phyloP scores from a whole-genome alignment of 2,888 invertebrate genomes.

The Ephialtes manifestator region DNA sequence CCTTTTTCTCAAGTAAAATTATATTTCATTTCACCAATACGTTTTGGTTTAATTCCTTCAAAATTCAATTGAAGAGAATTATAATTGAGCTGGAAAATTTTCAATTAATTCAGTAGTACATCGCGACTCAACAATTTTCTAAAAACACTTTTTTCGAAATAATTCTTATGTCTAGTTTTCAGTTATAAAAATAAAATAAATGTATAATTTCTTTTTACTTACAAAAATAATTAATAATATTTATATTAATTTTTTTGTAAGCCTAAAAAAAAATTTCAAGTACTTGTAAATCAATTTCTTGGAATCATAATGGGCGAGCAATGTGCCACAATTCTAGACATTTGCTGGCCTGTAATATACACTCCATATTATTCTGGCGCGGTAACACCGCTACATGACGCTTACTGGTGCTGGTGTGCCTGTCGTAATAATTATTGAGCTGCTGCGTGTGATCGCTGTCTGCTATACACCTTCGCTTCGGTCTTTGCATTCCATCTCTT shows the following conservation, averaged over 20 bases:
- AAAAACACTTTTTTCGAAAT: too few relatives aligned
- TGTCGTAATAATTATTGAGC: conserved; percentile 69
- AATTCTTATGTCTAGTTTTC: too few relatives aligned
- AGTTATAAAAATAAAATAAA: too few relatives aligned
- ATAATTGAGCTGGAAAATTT: not conserved
- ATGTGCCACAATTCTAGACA: conserved; percentile 34
- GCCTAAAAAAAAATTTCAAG: not conserved
- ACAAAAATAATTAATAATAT: too few relatives aligned
- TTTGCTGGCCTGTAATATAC: conserved; percentile 23
- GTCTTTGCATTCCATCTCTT: conserved; percentile 36
- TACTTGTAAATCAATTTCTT: conserved; percentile 16
- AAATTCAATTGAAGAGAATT: not conserved
- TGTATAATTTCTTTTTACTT: too few relatives aligned
- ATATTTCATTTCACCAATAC: not conserved
- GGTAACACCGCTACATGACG: conserved; percentile 48
- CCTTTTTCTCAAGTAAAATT: not conserved
- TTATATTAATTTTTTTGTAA: not conserved
- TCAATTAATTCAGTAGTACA: too few relatives aligned
- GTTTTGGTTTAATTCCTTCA: not conserved
- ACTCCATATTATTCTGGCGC: conserved; percentile 31
- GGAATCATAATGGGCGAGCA: conserved; percentile 32
- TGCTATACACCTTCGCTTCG: conserved; percentile 60
- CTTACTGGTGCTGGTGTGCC: conserved; percentile 47
- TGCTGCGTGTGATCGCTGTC: conserved; percentile 65
- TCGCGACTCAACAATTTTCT: too few relatives aligned